Evolutionary conservation across 1,140 invertebrate species (phyloP), one percentile per base, ranked within the genome.

Genomic region (Gryon sp.): DNA sequence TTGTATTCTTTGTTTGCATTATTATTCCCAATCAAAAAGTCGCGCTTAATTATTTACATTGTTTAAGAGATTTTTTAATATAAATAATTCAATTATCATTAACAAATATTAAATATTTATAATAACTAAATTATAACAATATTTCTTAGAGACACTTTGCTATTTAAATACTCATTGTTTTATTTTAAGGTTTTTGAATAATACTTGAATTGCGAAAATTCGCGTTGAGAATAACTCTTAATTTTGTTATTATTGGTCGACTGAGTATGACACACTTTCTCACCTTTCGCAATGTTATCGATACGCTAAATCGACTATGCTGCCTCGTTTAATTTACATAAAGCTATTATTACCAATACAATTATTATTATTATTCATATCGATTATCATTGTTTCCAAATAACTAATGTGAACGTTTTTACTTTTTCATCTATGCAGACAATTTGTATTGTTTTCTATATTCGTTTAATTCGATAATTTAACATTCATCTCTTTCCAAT

Each of bases 261-360:
- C 70, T 59, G 60, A 32, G 36, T 74, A 52, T 74, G 70, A 74
- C 70, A 74, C 53, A 74, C 70, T 74, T 74, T 74, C 70, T 60
- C 70, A 74, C 45, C 52, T 74, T 74, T 74, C 70, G 60, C 60
- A 74, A 74, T 40, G 26, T 66, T 66, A 65, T 28, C 52, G 43
- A 59, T 22, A 74, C 69, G 60, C 59, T 65, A 63, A 65, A 65
- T 59, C 52, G 60, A 63, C 69, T 63, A 18, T 55, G 46, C 16
- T 63, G 7, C 32, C 32, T 41, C 57, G 24, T 59, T 63, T 65
- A 74, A 65, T 74, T 74, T 74, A 50, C 60, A 74, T 74, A 74
- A 59, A n/a, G 28, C 52, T 60, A 59, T 74, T 74, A 74, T 74
- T 74, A 60, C 60, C 40, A 45, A 41, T 43, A 60, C 16, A 65